Base-by-base conservation (phyloP, 2,113 vertebrate genomes). In the Anolis carolinensis region DNA sequence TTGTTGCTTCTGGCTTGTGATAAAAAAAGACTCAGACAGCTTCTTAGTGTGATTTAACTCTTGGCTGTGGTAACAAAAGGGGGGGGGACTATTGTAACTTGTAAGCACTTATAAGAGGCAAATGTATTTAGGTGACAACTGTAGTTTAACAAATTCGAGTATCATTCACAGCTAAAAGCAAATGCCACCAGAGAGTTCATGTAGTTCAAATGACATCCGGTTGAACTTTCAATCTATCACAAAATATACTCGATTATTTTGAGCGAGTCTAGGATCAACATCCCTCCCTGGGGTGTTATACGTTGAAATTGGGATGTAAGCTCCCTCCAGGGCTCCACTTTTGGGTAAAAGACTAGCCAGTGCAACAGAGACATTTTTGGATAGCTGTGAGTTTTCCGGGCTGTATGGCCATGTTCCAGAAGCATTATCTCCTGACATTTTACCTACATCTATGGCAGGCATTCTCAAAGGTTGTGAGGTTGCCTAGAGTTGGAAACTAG, bases 1-100 rank as follows among this genome's bases (percentile, higher is more conserved):
- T 88, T 87, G 89, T 93, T 88, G 84, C 90, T 93, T 90, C 90
- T 88, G 91, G 86, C 83, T 87, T 90, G 82, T 89, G 86, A 92
- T 0, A 44, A 85, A 81, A 88, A 90, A 55, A 91, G 84, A 67
- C 90, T 62, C 27, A 65, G 4, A 0, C 11, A 59, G 78, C 14
- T 86, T 74, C 44, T 23, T 59, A 20, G 23, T 1, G 14, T 52
- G 23, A n/a, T 74, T 86, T 65, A n/a, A n/a, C 39, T 36, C 39
- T 34, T 2, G 63, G 70, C 71, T 62, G 59, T 21, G 11, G 39
- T 48, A 63, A 7, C 18, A 52, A 75, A n/a, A n/a, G n/a, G n/a
- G n/a, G 55, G 32, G 36, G 55, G 23, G 39, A 62, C 27, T 13
- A 9, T 55, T 62, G 2, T 39, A 73, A 34, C 65, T n/a, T n/a